A percentile compares a stretch with the other conserved stretches of the same genome.
These are phyloP conservation scores for Papilio glaucus DNA, from an alignment of 1,140 invertebrate species.

Conservation along the genomic window DNA sequence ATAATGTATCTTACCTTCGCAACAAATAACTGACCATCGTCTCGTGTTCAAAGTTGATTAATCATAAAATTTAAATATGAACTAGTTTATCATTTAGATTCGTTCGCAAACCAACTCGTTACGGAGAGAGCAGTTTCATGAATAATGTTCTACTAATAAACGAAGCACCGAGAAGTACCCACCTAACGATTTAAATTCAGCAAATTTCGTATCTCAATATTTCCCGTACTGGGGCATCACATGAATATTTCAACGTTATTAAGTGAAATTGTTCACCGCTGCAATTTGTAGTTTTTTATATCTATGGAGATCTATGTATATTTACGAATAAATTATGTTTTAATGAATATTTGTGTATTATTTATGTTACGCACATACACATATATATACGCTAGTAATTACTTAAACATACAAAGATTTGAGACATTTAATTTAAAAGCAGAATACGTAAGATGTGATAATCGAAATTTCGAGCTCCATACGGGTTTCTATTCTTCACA, in stretches of 20 bases:
- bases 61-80: slow-evolving; percentile 8
- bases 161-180: slow-evolving; percentile 17
- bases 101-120: slow-evolving; percentile 7
- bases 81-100: slow-evolving; percentile 17
- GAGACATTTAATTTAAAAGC: background rate
- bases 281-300: background rate
- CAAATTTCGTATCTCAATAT: slow-evolving; percentile 17
- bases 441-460: background rate
- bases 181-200: slow-evolving; percentile 22
- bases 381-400: too few relatives aligned
- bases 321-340: too few relatives aligned
- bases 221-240: background rate
- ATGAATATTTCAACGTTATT: slow-evolving; percentile 24
- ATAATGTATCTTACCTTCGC: background rate
- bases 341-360: too few relatives aligned
- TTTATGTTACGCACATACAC: too few relatives aligned
- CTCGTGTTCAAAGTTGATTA: background rate
- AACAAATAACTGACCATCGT: background rate
- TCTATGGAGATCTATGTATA: too few relatives aligned
- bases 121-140: slow-evolving; percentile 20
- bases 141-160: slow-evolving; percentile 26
- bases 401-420: background rate
- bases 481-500: background rate
- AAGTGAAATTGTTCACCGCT: slow-evolving; percentile 2
- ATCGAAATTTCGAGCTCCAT: background rate